Percentiles rank a stretch among this genome's conserved stretches.
Evolutionary conservation across 2,113 vertebrate genomes (phyloP).

Genomic region (Callaeas wilsoni): DNA sequence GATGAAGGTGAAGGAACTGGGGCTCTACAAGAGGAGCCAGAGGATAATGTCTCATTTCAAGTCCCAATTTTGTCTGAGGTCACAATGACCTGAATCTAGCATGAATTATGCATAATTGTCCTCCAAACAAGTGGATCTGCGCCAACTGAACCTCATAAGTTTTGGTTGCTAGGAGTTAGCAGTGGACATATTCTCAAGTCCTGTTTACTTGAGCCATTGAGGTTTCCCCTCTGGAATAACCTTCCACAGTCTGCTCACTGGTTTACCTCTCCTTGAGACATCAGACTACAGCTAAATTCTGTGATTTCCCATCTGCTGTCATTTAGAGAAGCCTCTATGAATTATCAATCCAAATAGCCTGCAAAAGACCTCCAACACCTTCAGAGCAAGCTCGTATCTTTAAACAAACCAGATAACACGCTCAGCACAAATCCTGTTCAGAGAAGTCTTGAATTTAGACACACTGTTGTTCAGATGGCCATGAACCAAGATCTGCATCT

Average conservation of each 20-base stretch:
- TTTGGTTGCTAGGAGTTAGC: neutral
- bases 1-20: neutral
- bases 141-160: neutral
- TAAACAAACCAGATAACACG: neutral
- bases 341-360: neutral
- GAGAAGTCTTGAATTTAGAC: neutral
- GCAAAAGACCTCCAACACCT: neutral
- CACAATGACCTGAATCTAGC: neutral
- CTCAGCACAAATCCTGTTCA: neutral
- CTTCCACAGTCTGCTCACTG: neutral
- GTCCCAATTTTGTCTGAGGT: neutral
- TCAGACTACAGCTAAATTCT: neutral
- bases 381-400: neutral
- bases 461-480: neutral
- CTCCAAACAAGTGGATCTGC: neutral
- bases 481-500: neutral
- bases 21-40: neutral
- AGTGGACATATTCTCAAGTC: neutral
- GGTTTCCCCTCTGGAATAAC: neutral
- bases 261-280: neutral
- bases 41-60: neutral
- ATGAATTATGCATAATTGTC: neutral
- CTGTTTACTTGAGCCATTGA: neutral
- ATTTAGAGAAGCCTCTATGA: neutral
- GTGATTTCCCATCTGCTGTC: neutral